A percentile compares a stretch with the other conserved stretches of the same genome.
Evolutionary conservation across 2,797 vertebrate species (phyloP).

Genomic region (Linurgus olivaceus): DNA sequence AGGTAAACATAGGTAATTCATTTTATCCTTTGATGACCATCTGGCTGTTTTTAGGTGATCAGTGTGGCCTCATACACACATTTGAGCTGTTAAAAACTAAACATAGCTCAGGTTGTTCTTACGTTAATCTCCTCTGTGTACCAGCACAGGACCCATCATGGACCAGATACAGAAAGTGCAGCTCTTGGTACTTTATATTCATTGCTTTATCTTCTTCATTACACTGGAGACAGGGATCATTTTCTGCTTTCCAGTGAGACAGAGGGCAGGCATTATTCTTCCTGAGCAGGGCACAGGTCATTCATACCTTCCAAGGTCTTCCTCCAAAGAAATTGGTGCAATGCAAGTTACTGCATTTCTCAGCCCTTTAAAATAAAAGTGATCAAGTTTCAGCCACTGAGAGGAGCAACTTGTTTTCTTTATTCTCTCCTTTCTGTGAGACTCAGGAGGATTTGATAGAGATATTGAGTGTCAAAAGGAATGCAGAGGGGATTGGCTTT

Average conservation of each 20-base stretch:
- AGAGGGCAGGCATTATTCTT: not conserved
- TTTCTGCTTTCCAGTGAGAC: not conserved
- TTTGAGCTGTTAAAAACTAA: not conserved
- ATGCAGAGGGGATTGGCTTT: not conserved
- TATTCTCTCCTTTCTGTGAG: not conserved
- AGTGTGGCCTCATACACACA: not conserved
- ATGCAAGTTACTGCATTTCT: not conserved
- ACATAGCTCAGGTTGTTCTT: not conserved
- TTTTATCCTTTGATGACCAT: not conserved
- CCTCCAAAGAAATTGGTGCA: not conserved
- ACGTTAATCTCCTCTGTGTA: not conserved
- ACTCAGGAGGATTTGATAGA: conserved; percentile 13
- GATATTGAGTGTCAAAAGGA: conserved; percentile 45
- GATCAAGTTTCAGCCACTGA: not conserved
- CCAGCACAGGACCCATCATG: not conserved
- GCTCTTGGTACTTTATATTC: not conserved
- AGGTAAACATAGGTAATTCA: not conserved
- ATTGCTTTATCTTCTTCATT: not conserved
- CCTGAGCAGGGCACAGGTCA: not conserved
- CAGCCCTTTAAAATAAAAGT: not conserved
- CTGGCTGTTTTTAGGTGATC: not conserved
- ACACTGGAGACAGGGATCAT: not conserved
- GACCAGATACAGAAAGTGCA: not conserved
- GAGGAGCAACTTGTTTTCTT: conserved; percentile 14
- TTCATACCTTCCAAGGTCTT: not conserved